Percentiles rank a stretch among this genome's conserved stretches.
These are phyloP conservation scores for Apteryx owenii DNA, from an alignment of 2,113 vertebrate species.

Conservation along the genomic window DNA sequence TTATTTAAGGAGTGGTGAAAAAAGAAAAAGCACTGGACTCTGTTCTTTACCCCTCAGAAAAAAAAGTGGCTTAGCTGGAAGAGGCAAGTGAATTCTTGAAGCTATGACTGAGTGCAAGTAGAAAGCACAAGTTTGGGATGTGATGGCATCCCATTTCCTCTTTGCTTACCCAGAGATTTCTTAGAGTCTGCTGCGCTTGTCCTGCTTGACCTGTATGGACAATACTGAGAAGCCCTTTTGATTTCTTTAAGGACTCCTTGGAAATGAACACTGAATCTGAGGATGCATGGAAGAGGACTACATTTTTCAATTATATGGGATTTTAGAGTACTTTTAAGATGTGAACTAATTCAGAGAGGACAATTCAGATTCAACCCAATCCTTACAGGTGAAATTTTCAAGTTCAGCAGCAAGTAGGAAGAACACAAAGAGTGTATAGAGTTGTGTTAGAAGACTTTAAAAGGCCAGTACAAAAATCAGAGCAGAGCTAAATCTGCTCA, in stretches of 20 bases:
- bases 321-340: neutral
- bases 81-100: neutral
- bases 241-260: neutral
- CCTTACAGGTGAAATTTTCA: neutral
- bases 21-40: neutral
- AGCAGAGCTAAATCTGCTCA: neutral
- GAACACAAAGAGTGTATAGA: neutral
- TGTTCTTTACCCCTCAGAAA: neutral
- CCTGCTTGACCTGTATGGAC: neutral
- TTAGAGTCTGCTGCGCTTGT: neutral
- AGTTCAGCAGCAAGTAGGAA: neutral
- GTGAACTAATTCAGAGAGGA: neutral
- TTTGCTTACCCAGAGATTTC: neutral
- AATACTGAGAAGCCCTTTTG: neutral
- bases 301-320: neutral
- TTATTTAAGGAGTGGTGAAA: neutral
- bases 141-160: neutral
- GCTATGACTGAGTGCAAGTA: neutral
- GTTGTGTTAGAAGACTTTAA: neutral
- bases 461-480: neutral
- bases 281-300: neutral
- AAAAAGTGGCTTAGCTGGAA: neutral
- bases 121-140: neutral
- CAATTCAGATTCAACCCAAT: neutral
- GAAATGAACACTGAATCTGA: neutral